These are phyloP conservation scores for Oenanthe melanoleuca DNA, from an alignment of 2,113 vertebrate genomes.

Conservation along the genomic window DNA sequence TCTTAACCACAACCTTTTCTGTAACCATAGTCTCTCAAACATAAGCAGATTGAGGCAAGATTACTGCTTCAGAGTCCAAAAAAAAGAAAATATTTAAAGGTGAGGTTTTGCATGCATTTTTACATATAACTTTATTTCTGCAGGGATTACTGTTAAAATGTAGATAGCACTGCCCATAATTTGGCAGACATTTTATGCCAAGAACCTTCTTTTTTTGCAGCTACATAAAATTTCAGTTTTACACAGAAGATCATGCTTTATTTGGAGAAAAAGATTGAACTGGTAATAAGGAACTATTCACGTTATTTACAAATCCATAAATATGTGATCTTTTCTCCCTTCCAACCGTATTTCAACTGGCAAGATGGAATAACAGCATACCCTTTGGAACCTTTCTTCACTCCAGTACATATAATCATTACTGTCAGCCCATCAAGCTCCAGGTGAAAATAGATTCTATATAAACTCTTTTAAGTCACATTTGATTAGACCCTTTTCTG, in stretches of 20 bases:
- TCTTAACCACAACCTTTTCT: not conserved
- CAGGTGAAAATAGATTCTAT: slow-evolving; percentile 53
- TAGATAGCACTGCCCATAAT: not conserved
- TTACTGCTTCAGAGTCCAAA: not conserved
- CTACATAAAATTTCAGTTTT: not conserved
- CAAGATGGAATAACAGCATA: not conserved
- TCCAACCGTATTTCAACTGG: not conserved
- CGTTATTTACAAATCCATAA: not conserved
- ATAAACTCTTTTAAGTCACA: slow-evolving; percentile 47
- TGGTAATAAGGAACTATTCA: not conserved
- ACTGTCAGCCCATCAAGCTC: slow-evolving; percentile 43
- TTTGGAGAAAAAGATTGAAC: not conserved
- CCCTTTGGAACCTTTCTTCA: slow-evolving; percentile 34
- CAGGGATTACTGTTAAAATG: not conserved
- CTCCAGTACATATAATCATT: slow-evolving; percentile 38
- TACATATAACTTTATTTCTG: not conserved
- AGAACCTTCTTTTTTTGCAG: not conserved
- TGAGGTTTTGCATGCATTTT: not conserved
- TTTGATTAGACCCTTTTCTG: slow-evolving; percentile 35
- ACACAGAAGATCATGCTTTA: not conserved
- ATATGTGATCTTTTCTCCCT: not conserved
- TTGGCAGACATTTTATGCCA: not conserved
- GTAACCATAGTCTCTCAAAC: not conserved
- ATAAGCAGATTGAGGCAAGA: not conserved
- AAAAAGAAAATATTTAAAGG: not conserved